phyloP scores from a whole-genome alignment of 2,888 invertebrate genomes.

The Baronia brevicornis region DNA sequence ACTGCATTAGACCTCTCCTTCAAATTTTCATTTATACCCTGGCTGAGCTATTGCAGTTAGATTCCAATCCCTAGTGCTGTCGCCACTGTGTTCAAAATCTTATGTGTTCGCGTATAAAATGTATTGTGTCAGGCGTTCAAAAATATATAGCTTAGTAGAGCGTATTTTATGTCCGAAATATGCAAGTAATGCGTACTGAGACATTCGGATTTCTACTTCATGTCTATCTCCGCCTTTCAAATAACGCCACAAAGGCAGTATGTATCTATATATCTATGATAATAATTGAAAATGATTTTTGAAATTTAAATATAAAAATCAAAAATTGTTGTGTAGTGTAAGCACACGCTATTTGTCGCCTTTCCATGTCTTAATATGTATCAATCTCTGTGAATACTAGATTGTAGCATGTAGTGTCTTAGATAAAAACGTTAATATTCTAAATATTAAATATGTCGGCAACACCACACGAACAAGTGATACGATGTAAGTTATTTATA shows the following conservation, averaged over 20 bases:
- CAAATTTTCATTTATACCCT: too few species aligned
- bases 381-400: conserved; percentile 73
- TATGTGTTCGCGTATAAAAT: too few species aligned
- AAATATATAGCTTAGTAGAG: too few species aligned
- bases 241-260: conserved; percentile 5
- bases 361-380: conserved; percentile 57
- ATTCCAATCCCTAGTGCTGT: too few species aligned
- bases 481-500: conserved; percentile 62
- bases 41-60: too few species aligned
- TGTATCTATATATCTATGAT: conserved; percentile 24
- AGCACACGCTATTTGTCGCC: conserved; percentile 64
- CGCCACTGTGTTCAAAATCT: too few species aligned
- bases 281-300: conserved; percentile 14
- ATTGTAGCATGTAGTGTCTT: conserved; percentile 69
- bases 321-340: conserved; percentile 44
- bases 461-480: conserved; percentile 72
- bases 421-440: conserved; percentile 67
- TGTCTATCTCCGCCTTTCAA: too few species aligned
- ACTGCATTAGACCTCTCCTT: too few species aligned
- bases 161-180: too few species aligned
- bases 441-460: conserved; percentile 62
- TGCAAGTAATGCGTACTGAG: too few species aligned
- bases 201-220: too few species aligned
- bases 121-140: too few species aligned
- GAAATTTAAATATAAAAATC: conserved; percentile 14